Percentiles rank a stretch among this genome's conserved stretches.
Conservation (phyloP, 2,797 vertebrate genomes). For the Morus bassanus region DNA sequence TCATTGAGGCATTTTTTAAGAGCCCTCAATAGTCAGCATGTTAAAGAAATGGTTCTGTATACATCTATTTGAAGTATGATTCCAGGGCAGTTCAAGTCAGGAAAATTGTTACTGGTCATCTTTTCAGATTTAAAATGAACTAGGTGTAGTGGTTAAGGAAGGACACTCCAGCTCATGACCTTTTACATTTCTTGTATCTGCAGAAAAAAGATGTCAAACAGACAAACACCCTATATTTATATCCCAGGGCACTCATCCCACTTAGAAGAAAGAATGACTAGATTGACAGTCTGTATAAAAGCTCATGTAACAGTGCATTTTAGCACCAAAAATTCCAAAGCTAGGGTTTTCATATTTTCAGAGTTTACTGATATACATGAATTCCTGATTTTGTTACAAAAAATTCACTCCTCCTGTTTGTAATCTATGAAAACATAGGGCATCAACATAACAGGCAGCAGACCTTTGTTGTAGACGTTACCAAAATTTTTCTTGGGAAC, state of each 20-base stretch:
- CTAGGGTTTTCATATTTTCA: neutral
- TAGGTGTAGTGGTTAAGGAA: neutral
- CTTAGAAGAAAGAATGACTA: neutral
- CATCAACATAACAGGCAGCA: neutral
- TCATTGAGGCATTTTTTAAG: neutral
- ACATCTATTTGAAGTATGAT: neutral
- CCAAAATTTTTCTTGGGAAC: neutral
- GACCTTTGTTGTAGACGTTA: neutral
- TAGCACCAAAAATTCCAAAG: neutral
- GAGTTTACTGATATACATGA: neutral
- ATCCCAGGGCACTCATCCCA: neutral
- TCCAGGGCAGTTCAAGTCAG: neutral
- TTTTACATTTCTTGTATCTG: neutral
- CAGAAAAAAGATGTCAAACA: neutral
- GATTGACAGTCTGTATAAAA: neutral
- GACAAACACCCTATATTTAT: neutral
- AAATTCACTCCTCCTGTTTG: neutral
- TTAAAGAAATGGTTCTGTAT: neutral
- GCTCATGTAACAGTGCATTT: neutral
- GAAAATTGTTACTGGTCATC: neutral
- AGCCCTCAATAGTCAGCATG: neutral
- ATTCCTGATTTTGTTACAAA: neutral
- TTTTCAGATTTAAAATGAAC: neutral
- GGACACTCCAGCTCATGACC: neutral
- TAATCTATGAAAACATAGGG: neutral